phyloP scores from a whole-genome alignment of 2,888 invertebrate species.

The Drosophila limbata region DNA sequence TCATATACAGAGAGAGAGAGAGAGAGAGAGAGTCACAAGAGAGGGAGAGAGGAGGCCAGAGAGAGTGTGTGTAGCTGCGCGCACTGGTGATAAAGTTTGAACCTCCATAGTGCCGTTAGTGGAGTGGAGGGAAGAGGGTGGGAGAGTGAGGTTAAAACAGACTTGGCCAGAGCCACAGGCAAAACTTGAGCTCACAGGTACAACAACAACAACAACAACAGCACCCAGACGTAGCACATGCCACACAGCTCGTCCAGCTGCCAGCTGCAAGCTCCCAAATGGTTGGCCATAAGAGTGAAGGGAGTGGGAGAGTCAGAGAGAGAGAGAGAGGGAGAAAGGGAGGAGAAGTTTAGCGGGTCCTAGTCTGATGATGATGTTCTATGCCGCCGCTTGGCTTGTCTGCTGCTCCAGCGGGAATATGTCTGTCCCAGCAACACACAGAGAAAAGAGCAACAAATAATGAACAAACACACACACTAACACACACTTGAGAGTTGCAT shows the following conservation, averaged over 20 bases:
- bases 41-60: slow-evolving; percentile 24
- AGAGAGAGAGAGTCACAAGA: slow-evolving; percentile 19
- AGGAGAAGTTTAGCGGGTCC: slow-evolving; percentile 28
- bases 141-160: slow-evolving; percentile 67
- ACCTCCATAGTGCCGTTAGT: slow-evolving; percentile 77
- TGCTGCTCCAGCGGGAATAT: slow-evolving; percentile 82
- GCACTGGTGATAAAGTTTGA: slow-evolving; percentile 77
- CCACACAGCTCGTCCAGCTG: slow-evolving; percentile 61
- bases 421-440: slow-evolving; percentile 37
- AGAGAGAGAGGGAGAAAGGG: slow-evolving; percentile 5
- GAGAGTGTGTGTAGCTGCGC: slow-evolving; percentile 51
- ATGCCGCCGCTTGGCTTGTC: slow-evolving; percentile 83
- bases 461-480: slow-evolving; percentile 59
- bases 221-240: slow-evolving; percentile 69
- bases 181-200: slow-evolving; percentile 66
- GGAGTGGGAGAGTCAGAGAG: slow-evolving; percentile 1
- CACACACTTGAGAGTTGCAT: slow-evolving; percentile 26
- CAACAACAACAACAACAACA: slow-evolving; percentile 48
- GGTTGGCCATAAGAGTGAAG: slow-evolving; percentile 16
- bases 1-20: slow-evolving; percentile 65
- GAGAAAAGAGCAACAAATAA: slow-evolving; percentile 76
- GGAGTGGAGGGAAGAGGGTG: slow-evolving; percentile 49
- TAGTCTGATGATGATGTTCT: slow-evolving; percentile 84
- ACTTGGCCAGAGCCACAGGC: slow-evolving; percentile 57
- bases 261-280: slow-evolving; percentile 48